A percentile compares a stretch with the other conserved stretches of the same genome.
Conservation (phyloP, 23 tunicate genomes). For the Diplosoma virens region DNA sequence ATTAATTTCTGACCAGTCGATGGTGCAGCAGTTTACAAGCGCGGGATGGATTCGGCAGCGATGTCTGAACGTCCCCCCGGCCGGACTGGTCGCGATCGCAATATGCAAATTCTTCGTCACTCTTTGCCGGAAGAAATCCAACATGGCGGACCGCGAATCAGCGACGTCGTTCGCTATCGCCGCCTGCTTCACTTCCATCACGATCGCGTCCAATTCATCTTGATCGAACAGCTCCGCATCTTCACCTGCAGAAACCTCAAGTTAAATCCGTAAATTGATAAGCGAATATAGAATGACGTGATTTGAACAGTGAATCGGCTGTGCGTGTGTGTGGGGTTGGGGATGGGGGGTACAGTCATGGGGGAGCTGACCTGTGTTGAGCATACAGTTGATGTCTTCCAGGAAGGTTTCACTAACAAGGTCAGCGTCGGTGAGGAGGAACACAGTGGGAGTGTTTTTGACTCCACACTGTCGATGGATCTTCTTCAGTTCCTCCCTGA, state of each 20-base stretch:
- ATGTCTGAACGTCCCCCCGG: constrained; percentile 70
- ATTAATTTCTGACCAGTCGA: constrained; percentile 70
- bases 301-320: too few species aligned
- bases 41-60: constrained; percentile 90
- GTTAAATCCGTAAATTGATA: too few species aligned
- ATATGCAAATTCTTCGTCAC: constrained; percentile 70
- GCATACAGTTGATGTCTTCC: constrained; percentile 88
- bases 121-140: constrained; percentile 62
- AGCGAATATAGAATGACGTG: too few species aligned
- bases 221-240: constrained; percentile 83
- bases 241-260: constrained; percentile 72
- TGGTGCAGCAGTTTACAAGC: constrained; percentile 95
- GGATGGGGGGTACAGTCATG: too few species aligned
- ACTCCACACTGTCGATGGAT: constrained; percentile 71
- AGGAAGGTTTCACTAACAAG: constrained; percentile 83
- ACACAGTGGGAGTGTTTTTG: constrained; percentile 54
- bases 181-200: constrained; percentile 86
- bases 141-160: constrained; percentile 66
- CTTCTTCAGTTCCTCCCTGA: constrained; percentile 91
- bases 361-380: constrained; percentile 70
- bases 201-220: constrained; percentile 83
- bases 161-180: constrained; percentile 78
- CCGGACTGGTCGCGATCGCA: constrained; percentile 82
- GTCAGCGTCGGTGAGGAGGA: constrained; percentile 88
- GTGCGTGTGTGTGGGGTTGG: too few species aligned